Percentiles rank a stretch among this genome's conserved stretches.
Conservation (phyloP, 2,888 invertebrate species). For the Trichacis sp. region DNA sequence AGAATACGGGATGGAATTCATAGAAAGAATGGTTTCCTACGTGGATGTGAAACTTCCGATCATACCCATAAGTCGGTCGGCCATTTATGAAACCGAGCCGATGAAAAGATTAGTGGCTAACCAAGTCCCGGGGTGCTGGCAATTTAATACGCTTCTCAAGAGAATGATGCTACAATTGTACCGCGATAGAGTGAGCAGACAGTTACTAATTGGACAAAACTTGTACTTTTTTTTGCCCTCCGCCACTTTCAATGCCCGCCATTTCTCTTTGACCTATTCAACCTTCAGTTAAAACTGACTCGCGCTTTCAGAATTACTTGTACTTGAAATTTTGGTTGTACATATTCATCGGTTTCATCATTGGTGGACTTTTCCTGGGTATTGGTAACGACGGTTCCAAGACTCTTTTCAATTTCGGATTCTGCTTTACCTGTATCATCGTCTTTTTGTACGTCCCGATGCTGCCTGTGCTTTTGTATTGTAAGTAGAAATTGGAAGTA, state of each 20-base stretch:
- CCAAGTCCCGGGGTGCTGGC: slow-evolving; percentile 75
- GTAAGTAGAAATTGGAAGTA: no score
- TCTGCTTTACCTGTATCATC: slow-evolving; percentile 83
- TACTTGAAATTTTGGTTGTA: slow-evolving; percentile 79
- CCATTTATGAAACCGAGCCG: slow-evolving; percentile 58
- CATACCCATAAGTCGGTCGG: slow-evolving; percentile 43
- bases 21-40: slow-evolving; percentile 77
- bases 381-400: slow-evolving; percentile 87
- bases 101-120: slow-evolving; percentile 70
- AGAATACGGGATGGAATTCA: slow-evolving; percentile 79
- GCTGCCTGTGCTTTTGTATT: slow-evolving; percentile 83
- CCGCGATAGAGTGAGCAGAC: slow-evolving; percentile 76
- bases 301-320: slow-evolving; percentile 75
- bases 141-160: slow-evolving; percentile 76
- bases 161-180: slow-evolving; percentile 82
- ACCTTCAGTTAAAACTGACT: no score
- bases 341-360: slow-evolving; percentile 76
- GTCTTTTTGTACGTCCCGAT: slow-evolving; percentile 85
- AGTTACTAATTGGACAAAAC: not conserved
- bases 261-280: slow-evolving; percentile 14
- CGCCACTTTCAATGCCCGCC: not conserved
- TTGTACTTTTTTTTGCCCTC: not conserved
- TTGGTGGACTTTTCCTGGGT: slow-evolving; percentile 78
- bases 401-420: slow-evolving; percentile 86
- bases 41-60: slow-evolving; percentile 71